Percentiles rank a stretch among this genome's conserved stretches.
phyloP scores from a whole-genome alignment of 2,888 invertebrate species.

The Glyphotaelius pellucidus region DNA sequence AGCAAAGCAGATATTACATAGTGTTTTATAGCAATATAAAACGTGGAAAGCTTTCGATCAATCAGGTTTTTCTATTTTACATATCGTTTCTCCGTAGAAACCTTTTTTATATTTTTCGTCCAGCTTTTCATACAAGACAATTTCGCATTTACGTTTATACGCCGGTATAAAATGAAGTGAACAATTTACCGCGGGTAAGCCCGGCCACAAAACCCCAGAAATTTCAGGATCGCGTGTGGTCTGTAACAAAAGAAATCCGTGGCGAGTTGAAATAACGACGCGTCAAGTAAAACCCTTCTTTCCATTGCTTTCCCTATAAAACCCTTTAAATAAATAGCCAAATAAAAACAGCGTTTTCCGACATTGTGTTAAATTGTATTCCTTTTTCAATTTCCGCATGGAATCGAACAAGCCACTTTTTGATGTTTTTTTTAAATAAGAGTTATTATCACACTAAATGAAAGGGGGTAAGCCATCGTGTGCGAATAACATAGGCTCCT shows the following conservation, averaged over 20 bases:
- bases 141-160: slow-evolving; percentile 11
- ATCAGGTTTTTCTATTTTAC: background rate
- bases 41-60: background rate
- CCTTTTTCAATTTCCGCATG: background rate
- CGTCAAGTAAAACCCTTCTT: slow-evolving; percentile 2
- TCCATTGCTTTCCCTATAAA: background rate
- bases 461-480: too few relatives aligned
- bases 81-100: background rate
- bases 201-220: background rate
- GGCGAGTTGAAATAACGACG: slow-evolving; percentile 20
- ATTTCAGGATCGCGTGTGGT: background rate
- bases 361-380: background rate
- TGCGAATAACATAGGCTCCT: background rate
- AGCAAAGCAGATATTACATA: background rate
- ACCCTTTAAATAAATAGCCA: background rate
- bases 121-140: slow-evolving; percentile 12
- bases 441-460: too few relatives aligned
- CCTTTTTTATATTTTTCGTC: background rate
- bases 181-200: slow-evolving; percentile 5
- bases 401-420: background rate
- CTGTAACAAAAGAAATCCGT: slow-evolving; percentile 34
- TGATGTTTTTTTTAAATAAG: background rate
- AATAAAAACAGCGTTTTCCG: background rate
- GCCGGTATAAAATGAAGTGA: slow-evolving; percentile 14
- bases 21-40: background rate